These are phyloP conservation scores for Portevinia maculata DNA, from an alignment of 2,888 invertebrate species.

Conservation along the genomic window DNA sequence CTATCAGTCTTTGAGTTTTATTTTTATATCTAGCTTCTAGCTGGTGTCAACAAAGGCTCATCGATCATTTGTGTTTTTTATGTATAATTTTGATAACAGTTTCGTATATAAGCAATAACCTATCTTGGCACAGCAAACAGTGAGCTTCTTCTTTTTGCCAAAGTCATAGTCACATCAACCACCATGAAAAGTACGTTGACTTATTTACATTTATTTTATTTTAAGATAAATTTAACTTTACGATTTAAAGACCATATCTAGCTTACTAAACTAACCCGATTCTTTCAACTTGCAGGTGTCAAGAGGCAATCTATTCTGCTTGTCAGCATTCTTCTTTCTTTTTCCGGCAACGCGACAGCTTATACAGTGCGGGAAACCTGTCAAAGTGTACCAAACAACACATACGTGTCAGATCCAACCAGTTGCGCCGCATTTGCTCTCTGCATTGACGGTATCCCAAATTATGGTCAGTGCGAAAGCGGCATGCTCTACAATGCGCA, in stretches of 20 bases:
- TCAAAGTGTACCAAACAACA: conserved; percentile 13
- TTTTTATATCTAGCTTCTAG: too few relatives aligned
- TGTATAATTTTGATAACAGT: not conserved
- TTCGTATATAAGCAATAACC: conserved; percentile 6
- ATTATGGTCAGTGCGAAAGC: conserved; percentile 68
- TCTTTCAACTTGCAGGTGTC: not conserved
- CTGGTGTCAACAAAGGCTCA: too few relatives aligned
- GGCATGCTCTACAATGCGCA: conserved; percentile 73
- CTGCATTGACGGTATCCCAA: conserved; percentile 73
- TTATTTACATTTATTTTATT: too few relatives aligned
- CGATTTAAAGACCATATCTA: too few relatives aligned
- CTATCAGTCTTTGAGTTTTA: too few relatives aligned
- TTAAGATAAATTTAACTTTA: too few relatives aligned
- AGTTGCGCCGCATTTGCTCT: conserved; percentile 78
- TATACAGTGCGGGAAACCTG: not conserved
- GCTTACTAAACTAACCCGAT: too few relatives aligned
- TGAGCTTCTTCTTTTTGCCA: not conserved
- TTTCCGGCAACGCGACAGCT: not conserved
- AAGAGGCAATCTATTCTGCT: not conserved
- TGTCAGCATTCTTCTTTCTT: not conserved
- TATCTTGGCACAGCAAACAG: not conserved
- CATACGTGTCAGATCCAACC: conserved; percentile 78
- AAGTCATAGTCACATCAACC: too few relatives aligned
- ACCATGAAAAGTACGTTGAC: too few relatives aligned
- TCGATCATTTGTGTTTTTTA: not conserved